Percentiles rank a stretch among this genome's conserved stretches.
phyloP scores from a whole-genome alignment of 2,888 invertebrate species.

The Phyto melanocephala region DNA sequence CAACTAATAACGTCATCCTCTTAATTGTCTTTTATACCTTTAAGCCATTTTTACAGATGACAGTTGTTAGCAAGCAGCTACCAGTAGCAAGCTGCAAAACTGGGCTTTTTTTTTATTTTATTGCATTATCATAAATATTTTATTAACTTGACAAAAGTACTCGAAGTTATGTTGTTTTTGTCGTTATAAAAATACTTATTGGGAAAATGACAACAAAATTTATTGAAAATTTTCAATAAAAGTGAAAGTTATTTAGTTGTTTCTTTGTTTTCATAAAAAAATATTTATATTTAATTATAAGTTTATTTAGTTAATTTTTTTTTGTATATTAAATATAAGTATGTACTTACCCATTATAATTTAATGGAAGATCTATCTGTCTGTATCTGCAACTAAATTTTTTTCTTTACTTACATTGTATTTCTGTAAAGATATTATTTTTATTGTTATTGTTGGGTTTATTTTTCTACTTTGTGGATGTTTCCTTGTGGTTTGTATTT shows the following conservation, averaged over 20 bases:
- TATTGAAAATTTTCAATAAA: conserved; percentile 61
- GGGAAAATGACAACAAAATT: not conserved
- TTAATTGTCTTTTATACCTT: conserved; percentile 61
- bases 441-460: conserved; percentile 4
- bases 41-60: conserved; percentile 53
- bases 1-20: conserved; percentile 55
- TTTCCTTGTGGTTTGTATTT: conserved; percentile 36
- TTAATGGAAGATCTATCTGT: too few relatives aligned
- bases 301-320: conserved; percentile 12
- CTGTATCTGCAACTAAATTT: not conserved
- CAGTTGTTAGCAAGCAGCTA: not conserved
- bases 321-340: not conserved
- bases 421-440: not conserved
- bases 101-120: not conserved
- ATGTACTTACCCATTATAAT: too few relatives aligned
- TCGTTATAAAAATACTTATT: not conserved
- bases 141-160: conserved; percentile 44
- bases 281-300: conserved; percentile 48
- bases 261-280: not conserved
- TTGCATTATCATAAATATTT: conserved; percentile 27
- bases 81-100: not conserved
- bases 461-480: conserved; percentile 30
- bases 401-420: conserved; percentile 3
- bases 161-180: not conserved
- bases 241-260: conserved; percentile 65